A percentile compares a stretch with the other conserved stretches of the same genome.
phyloP scores from a whole-genome alignment of 1,140 invertebrate species.

The Idris sp. region DNA sequence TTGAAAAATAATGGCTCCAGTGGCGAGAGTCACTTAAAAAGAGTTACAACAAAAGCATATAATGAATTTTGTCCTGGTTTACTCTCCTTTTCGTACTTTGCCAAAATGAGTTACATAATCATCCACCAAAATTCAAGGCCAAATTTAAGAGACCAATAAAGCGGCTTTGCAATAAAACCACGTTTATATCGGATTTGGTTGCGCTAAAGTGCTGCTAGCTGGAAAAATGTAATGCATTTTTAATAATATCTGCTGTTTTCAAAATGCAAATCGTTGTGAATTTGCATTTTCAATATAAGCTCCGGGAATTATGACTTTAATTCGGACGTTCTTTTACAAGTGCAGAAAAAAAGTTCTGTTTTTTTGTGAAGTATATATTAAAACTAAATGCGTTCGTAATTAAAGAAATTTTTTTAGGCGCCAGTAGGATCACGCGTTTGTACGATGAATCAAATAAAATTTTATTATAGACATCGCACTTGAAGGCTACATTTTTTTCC shows the following conservation, averaged over 20 bases:
- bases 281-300: slow-evolving; percentile 33
- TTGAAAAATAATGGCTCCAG: slow-evolving; percentile 37
- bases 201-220: background rate
- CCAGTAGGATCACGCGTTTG: slow-evolving; percentile 47
- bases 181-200: slow-evolving; percentile 13
- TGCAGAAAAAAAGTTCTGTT: slow-evolving; percentile 11
- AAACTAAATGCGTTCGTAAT: slow-evolving; percentile 38
- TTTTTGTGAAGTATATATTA: slow-evolving; percentile 9
- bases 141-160: slow-evolving; percentile 37
- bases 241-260: slow-evolving; percentile 21
- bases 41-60: slow-evolving; percentile 7
- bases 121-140: slow-evolving; percentile 20
- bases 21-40: slow-evolving; percentile 8
- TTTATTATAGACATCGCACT: slow-evolving; percentile 46
- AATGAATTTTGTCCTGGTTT: slow-evolving; percentile 16
- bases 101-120: slow-evolving; percentile 30
- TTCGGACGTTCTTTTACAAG: slow-evolving; percentile 25
- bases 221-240: slow-evolving; percentile 43
- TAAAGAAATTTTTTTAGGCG: slow-evolving; percentile 42
- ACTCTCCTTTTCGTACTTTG: slow-evolving; percentile 17
- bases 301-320: slow-evolving; percentile 28
- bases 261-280: slow-evolving; percentile 9
- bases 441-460: slow-evolving; percentile 54
- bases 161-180: background rate
- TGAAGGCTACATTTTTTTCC: slow-evolving; percentile 38